Conservation (phyloP, 2,113 vertebrate genomes). For the Theristicus caerulescens region DNA sequence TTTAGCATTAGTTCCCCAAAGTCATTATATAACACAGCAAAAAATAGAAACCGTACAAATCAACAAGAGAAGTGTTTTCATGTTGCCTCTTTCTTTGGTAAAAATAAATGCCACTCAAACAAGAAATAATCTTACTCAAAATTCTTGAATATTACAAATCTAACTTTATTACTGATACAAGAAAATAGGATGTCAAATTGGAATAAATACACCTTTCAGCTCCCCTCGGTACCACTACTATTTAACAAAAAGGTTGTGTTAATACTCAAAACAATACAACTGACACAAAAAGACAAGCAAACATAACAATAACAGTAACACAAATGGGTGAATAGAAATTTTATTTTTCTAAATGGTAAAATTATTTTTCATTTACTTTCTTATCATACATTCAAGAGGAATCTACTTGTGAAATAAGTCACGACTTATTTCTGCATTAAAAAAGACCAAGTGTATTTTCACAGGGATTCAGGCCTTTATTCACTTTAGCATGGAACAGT, state of each 20-base stretch:
- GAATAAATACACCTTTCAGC: not conserved
- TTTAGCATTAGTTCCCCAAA: not conserved
- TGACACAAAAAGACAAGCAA: not conserved
- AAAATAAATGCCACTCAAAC: not conserved
- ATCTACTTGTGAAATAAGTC: not conserved
- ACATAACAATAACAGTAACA: not conserved
- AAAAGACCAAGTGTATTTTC: not conserved
- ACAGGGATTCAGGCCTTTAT: not conserved
- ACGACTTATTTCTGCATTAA: not conserved
- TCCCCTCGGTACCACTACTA: fast-evolving
- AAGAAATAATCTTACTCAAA: not conserved
- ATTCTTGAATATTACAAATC: not conserved
- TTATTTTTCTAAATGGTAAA: not conserved
- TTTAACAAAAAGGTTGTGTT: not conserved
- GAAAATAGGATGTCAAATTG: not conserved
- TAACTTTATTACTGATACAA: not conserved
- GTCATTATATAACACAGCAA: not conserved
- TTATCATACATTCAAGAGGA: not conserved
- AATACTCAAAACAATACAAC: not conserved
- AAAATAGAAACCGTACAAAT: not conserved
- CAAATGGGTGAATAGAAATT: not conserved
- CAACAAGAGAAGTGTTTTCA: not conserved
- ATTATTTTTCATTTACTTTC: not conserved
- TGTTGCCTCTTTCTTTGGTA: not conserved
- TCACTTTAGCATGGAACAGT: not conserved